Evolutionary conservation across 2,888 invertebrate genomes (phyloP), one percentile per base, ranked within the genome.

Genomic region (Boloria selene): DNA sequence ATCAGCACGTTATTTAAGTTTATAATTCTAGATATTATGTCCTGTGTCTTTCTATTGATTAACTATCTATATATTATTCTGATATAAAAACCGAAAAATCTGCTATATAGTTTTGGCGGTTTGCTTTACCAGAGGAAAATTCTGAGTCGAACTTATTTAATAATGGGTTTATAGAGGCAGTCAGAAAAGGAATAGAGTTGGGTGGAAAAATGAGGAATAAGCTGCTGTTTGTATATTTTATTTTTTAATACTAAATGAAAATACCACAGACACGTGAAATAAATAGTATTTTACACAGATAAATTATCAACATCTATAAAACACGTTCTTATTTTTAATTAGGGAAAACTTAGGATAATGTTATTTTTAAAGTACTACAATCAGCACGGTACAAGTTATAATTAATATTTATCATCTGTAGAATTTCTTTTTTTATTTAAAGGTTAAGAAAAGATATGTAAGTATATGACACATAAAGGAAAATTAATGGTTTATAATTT

Each of bases 181-280:
- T 1, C 45, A 47, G 47, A 14, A 47, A 47, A 49, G 1, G 16
- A n/a, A 6, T 3, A 2, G 6, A 49, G n/a, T 6, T 38, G 16
- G 1, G 38, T 38, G 13, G 17, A 42, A 51, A 42, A 16, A 52
- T 50, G 22, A 44, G 22, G n/a, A 14, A n/a, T 5, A 1, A 18
- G 16, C 5, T 17, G 13, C 7, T 16, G 7, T 22, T 53, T 61
- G 42, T 54, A 22, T 45, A 26, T 42, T 67, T 67, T 58, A 59
- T 67, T 67, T 61, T 55, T 56, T 61, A 61, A 10, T 26, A 59
- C 44, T 53, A 59, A 53, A 64, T 50, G 45, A 69, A 69, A 66
- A 69, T 69, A 69, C 66, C 66, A 63, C 65, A 66, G 68, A 66
- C 66, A 68, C 62, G 62, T 62, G 31, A 69, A 66, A 69, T 66